Percentiles rank a stretch among this genome's conserved stretches.
Conservation (phyloP, 2,888 invertebrate species). For the Iselma pallidipennis region DNA sequence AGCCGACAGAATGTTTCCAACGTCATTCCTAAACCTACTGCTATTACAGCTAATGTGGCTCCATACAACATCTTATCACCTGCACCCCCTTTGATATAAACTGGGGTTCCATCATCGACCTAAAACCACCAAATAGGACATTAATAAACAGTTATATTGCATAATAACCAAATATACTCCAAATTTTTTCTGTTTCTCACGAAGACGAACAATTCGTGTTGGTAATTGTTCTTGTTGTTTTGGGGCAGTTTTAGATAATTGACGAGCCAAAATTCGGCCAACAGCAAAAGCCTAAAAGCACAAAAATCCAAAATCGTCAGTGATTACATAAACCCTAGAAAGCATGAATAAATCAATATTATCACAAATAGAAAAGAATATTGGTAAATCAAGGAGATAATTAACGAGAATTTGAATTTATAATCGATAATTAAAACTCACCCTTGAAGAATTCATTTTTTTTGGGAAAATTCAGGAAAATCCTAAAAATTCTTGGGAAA, state of each 20-base stretch:
- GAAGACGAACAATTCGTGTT: conserved; percentile 19
- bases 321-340: conserved; percentile 14
- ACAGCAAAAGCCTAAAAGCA: conserved; percentile 13
- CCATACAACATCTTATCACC: conserved; percentile 58
- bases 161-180: conserved; percentile 25
- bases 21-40: conserved; percentile 49
- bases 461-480: background rate
- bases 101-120: conserved; percentile 63
- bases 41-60: conserved; percentile 49
- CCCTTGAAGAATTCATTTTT: conserved; percentile 2
- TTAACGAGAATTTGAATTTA: background rate
- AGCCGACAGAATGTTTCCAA: conserved; percentile 41
- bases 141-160: background rate
- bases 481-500: background rate
- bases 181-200: conserved; percentile 30
- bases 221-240: conserved; percentile 18
- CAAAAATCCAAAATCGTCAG: conserved; percentile 4
- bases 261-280: conserved; percentile 25
- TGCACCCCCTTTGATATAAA: conserved; percentile 64
- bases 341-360: background rate
- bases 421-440: background rate
- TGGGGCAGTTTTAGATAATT: conserved; percentile 24
- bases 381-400: background rate
- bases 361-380: background rate
- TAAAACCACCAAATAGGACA: conserved; percentile 42